Evolutionary conservation across 2,113 vertebrate genomes (phyloP).

Genomic region (Progne subis): DNA sequence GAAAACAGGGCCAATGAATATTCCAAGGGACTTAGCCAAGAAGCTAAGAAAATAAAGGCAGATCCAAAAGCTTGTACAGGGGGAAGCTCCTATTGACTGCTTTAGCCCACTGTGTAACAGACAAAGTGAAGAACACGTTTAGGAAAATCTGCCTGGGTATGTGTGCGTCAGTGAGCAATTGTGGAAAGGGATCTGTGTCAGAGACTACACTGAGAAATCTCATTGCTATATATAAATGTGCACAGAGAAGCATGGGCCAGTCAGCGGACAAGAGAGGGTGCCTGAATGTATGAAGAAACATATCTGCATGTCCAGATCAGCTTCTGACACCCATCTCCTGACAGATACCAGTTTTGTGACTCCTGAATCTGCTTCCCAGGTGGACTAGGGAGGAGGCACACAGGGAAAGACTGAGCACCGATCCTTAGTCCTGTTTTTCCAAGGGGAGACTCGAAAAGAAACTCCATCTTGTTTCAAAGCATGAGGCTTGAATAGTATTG

Average conservation of each 20-base stretch:
- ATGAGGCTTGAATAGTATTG: not conserved
- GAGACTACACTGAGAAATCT: not conserved
- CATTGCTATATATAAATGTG: conserved; percentile 2
- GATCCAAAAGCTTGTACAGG: not conserved
- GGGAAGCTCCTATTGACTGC: not conserved
- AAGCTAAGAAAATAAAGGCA: conserved; percentile 14
- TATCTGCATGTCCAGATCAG: not conserved
- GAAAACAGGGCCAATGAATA: not conserved
- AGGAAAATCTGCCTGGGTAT: conserved; percentile 15
- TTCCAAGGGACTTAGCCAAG: not conserved
- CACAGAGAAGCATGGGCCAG: not conserved
- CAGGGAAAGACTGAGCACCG: not conserved
- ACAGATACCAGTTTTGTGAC: not conserved
- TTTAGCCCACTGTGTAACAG: not conserved
- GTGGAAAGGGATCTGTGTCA: not conserved
- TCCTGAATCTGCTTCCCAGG: not conserved
- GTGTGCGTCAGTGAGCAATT: not conserved
- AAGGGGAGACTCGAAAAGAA: not conserved
- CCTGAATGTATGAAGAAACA: not conserved
- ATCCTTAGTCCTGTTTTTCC: not conserved
- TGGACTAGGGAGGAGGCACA: not conserved
- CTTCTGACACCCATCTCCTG: not conserved
- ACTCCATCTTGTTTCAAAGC: not conserved
- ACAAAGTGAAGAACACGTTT: not conserved
- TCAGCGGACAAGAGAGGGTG: not conserved